A percentile compares a stretch with the other conserved stretches of the same genome.
These are phyloP conservation scores for rabbit (Oryctolagus cuniculus) DNA, from an alignment of 2,113 vertebrate species.

Conservation along the genomic window mOryCun1.1 NC_091451.1:43403501-43404000, in stretches of 20 bases:
- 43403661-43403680: background rate
- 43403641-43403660: background rate
- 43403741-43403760: background rate
- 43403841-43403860: background rate
- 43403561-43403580: background rate
- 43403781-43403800: too few species aligned
- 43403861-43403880: background rate
- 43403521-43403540: background rate
- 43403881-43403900: too few species aligned
- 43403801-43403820: too few species aligned
- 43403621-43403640: background rate
- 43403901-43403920: too few species aligned
- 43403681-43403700: background rate
- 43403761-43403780: background rate
- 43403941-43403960: background rate
- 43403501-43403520: too few species aligned
- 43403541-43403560: background rate
- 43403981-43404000: rapidly evolving
- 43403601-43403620: background rate
- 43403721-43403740: background rate
- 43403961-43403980: background rate
- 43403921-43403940: background rate
- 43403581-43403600: background rate
- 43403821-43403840: rapidly evolving
- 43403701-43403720: background rate